Conservation (phyloP, 2,888 invertebrate genomes). For the Maniola hyperantus region DNA sequence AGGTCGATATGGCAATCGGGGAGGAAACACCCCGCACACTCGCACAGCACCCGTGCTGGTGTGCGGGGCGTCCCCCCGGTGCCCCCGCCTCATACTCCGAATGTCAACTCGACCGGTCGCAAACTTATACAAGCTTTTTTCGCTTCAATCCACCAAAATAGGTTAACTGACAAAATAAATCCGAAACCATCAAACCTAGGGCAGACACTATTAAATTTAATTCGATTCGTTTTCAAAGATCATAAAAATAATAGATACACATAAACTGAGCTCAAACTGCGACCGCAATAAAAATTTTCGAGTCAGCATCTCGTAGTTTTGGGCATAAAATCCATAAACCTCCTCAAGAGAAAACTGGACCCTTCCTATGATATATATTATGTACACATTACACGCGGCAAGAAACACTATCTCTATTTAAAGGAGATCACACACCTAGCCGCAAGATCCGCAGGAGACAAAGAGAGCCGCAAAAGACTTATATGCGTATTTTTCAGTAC, state of each 20-base stretch:
- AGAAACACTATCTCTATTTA: conserved; percentile 5
- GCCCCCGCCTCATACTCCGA: too few relatives aligned
- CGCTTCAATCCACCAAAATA: too few relatives aligned
- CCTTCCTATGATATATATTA: conserved; percentile 3
- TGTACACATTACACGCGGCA: conserved; percentile 6
- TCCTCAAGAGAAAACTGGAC: conserved; percentile 1
- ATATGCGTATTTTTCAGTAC: not conserved
- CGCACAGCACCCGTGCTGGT: too few relatives aligned
- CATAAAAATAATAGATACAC: conserved; percentile 2
- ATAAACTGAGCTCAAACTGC: not conserved
- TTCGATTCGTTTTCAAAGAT: not conserved
- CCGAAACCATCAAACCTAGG: too few relatives aligned
- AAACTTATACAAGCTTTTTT: too few relatives aligned
- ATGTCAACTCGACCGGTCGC: too few relatives aligned
- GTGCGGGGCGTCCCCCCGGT: too few relatives aligned
- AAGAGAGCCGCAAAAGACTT: not conserved
- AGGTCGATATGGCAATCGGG: too few relatives aligned
- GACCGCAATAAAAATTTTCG: conserved; percentile 12
- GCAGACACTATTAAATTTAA: not conserved
- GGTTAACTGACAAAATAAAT: too few relatives aligned
- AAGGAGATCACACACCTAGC: not conserved
- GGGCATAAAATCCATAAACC: conserved; percentile 8
- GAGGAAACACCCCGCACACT: too few relatives aligned
- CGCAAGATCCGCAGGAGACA: not conserved
- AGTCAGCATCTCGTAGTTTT: conserved; percentile 7